Base-by-base conservation (phyloP, 2,797 vertebrate species). In the Clarias platycephalus region DNA sequence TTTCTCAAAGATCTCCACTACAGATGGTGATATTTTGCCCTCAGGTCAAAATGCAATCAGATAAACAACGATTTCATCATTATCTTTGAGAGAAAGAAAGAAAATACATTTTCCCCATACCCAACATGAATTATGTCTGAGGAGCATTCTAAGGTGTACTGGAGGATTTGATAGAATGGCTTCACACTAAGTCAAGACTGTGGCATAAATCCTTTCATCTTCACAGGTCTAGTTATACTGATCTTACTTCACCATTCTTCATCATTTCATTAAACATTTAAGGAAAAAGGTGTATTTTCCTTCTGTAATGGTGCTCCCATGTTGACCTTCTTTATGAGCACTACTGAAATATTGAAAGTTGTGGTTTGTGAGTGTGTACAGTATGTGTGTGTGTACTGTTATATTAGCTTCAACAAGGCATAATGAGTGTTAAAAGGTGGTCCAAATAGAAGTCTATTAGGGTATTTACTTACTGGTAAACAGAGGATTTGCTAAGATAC, bases 211-310 rank as follows among this genome's bases (percentile, higher is more conserved):
- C 83, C 66, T 58, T 76, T 75, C 90, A 93, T 89, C 91, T 91
- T 89, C 87, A 78, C 68, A 85, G 88, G 85, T 86, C 90, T 91
- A 93, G 94, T 93, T 92, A 93, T 89, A 80, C 28, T 80, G 37
- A 80, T 80, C 37, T 79, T 62, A 66, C 90, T 68, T 85, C 85
- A 55, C 83, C 40, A 44, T 44, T 87, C 86, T 85, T 90, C 89
- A 92, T 90, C 85, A 87, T 88, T 89, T 86, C 83, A 57, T 64
- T 84, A 74, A 67, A 87, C 85, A 82, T 79, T 85, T 87, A 80
- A 75, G 86, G 87, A 84, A 75, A 89, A 88, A 80, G 81, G 26
- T 86, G 55, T 87, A 87, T 89, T 83, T 79, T 75, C 85, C 74
- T 15, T 57, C 53, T 77, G 57, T 37, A 60, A 15, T 57, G 16